A percentile compares a stretch with the other conserved stretches of the same genome.
Conservation (phyloP, 2,797 vertebrate species). For the Neomorphus geoffroyi region DNA sequence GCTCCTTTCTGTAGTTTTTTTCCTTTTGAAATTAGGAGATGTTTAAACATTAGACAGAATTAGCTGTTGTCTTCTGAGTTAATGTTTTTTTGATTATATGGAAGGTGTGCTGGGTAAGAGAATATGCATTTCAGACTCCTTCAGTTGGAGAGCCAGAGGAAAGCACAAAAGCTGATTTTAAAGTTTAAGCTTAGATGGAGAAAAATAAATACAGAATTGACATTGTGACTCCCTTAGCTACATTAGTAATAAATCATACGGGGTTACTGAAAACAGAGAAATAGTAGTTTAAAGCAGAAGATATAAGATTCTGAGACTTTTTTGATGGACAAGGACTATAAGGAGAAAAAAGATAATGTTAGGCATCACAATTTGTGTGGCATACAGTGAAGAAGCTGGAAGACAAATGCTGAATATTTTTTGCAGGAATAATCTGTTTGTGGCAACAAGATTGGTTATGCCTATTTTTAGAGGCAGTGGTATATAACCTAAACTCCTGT, state of each 20-base stretch:
- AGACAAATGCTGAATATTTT: background rate
- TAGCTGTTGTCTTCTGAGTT: background rate
- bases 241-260: background rate
- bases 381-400: background rate
- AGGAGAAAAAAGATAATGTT: background rate
- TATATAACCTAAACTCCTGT: background rate
- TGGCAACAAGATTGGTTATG: background rate
- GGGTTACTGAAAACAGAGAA: background rate
- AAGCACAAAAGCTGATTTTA: slow-evolving; percentile 2
- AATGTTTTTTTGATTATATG: background rate
- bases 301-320: background rate
- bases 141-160: background rate
- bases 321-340: background rate
- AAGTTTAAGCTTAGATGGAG: background rate
- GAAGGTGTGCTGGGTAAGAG: background rate
- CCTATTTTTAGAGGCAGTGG: background rate
- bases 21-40: background rate
- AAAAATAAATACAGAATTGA: background rate
- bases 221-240: background rate
- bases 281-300: background rate
- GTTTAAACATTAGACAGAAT: background rate
- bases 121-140: background rate
- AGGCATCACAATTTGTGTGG: background rate
- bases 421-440: background rate
- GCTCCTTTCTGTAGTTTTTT: background rate